Conservation (phyloP, 2,888 invertebrate genomes). For the Aradus depressus region DNA sequence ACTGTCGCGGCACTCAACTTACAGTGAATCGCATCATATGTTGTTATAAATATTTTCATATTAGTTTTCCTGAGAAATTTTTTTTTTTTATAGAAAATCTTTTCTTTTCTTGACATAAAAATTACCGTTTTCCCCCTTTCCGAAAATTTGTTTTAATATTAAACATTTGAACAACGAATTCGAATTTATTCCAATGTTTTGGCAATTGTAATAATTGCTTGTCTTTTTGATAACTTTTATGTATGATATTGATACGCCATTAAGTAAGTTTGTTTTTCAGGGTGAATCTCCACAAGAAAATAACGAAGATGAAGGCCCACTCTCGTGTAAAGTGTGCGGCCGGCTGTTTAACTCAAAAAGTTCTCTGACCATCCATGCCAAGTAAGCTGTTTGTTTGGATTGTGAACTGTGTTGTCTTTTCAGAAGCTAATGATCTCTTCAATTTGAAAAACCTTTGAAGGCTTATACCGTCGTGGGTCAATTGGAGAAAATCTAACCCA, state of each 20-base stretch:
- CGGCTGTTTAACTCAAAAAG: slow-evolving; percentile 25
- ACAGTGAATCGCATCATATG: no score
- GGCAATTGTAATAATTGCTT: not conserved
- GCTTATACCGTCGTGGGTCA: not conserved
- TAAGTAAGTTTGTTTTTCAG: slow-evolving; percentile 5
- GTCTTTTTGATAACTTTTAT: not conserved
- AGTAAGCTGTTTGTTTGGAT: slow-evolving; percentile 15
- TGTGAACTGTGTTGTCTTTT: not conserved
- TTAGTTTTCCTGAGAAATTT: no score
- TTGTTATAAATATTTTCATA: no score
- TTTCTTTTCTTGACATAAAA: no score
- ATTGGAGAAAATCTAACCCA: not conserved
- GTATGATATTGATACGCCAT: not conserved
- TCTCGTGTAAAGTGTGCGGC: slow-evolving; percentile 23
- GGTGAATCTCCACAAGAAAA: slow-evolving; percentile 10
- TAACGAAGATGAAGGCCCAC: slow-evolving; percentile 24
- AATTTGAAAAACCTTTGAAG: not conserved
- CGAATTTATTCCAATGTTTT: not conserved
- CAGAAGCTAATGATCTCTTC: not conserved
- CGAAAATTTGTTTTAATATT: not conserved
- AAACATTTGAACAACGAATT: not conserved
- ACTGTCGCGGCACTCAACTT: no score
- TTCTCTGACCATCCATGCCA: slow-evolving; percentile 24
- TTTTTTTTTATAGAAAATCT: no score
- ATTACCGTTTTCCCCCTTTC: not conserved